phyloP scores from a whole-genome alignment of 2,113 vertebrate species.

The Oreochromis aureus region DNA sequence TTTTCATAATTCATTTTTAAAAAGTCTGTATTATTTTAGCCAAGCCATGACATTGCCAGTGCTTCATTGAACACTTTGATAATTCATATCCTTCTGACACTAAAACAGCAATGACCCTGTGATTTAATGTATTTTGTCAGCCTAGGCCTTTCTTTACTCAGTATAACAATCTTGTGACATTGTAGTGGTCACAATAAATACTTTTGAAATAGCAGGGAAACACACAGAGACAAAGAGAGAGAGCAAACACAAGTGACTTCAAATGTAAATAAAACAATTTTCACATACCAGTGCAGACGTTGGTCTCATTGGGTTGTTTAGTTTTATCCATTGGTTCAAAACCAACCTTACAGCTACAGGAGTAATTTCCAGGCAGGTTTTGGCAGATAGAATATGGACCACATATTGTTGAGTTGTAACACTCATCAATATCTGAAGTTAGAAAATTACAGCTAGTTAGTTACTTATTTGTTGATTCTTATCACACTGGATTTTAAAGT shows the following conservation, averaged over 20 bases:
- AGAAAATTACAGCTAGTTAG: not conserved
- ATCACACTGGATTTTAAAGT: not conserved
- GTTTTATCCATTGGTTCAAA: not conserved
- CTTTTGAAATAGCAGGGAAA: not conserved
- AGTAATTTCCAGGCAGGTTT: slow-evolving; percentile 15
- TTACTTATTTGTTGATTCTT: not conserved
- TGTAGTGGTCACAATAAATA: not conserved
- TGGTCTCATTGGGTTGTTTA: not conserved
- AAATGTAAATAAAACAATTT: not conserved
- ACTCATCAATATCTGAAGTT: slow-evolving; percentile 44
- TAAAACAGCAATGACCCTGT: not conserved
- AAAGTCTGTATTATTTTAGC: not conserved
- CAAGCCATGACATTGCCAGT: not conserved
- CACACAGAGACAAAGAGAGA: not conserved
- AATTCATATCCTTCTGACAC: not conserved
- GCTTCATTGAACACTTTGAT: not conserved
- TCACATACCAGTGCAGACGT: slow-evolving; percentile 42
- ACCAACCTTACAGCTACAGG: slow-evolving; percentile 8
- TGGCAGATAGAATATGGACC: slow-evolving; percentile 25
- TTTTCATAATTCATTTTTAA: not conserved
- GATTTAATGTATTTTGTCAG: not conserved
- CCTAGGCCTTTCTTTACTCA: not conserved
- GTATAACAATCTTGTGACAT: not conserved
- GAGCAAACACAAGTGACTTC: not conserved
- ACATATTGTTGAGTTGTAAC: slow-evolving; percentile 19